phyloP scores from a whole-genome alignment of 2,113 vertebrate genomes.

The Psephotus haematonotus region DNA sequence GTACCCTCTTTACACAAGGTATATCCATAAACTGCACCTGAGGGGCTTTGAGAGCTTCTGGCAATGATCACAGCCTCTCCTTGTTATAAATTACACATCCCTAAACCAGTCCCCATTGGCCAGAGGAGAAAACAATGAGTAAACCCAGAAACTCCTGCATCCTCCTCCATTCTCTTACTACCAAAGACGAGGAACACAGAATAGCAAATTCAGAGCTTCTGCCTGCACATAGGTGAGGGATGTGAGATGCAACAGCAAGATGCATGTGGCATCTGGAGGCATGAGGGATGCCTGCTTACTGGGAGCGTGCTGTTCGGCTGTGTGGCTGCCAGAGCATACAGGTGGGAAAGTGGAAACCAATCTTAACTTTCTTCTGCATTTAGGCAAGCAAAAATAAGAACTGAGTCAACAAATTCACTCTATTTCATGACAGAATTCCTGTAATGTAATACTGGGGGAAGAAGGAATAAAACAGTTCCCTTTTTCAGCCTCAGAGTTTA shows the following conservation, averaged over 20 bases:
- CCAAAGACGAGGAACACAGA: not conserved
- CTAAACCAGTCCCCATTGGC: not conserved
- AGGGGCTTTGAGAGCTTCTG: not conserved
- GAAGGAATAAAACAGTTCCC: not conserved
- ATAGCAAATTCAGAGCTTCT: not conserved
- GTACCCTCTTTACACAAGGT: accelerated
- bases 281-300: not conserved
- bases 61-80: not conserved
- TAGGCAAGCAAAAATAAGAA: not conserved
- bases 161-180: not conserved
- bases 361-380: not conserved
- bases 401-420: not conserved
- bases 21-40: accelerated
- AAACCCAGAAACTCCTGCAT: not conserved
- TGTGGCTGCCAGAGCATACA: not conserved
- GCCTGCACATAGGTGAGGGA: not conserved
- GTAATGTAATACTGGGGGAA: not conserved
- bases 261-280: not conserved
- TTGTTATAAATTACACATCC: not conserved
- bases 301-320: not conserved
- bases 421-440: not conserved
- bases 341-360: not conserved
- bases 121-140: not conserved
- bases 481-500: not conserved
- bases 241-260: accelerated